Conservation (phyloP, 2,797 vertebrate genomes). For the Acrocephalus scirpaceus region DNA sequence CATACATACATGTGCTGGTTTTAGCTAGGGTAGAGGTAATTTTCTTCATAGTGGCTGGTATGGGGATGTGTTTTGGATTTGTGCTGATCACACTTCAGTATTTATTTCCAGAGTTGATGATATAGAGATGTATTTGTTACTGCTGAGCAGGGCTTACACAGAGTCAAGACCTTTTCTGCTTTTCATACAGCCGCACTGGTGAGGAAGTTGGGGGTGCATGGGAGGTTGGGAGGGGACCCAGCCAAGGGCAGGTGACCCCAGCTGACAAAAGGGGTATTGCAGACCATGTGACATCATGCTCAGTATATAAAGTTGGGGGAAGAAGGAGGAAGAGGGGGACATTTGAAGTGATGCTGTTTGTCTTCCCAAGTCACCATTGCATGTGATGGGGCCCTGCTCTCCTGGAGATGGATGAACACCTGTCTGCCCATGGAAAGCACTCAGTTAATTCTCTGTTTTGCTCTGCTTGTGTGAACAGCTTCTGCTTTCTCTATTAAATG, state of each 20-base stretch:
- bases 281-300: background rate
- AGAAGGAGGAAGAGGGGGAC: background rate
- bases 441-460: background rate
- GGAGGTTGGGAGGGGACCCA: background rate
- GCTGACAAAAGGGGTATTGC: background rate
- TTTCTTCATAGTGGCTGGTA: background rate
- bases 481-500: background rate
- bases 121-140: background rate
- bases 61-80: background rate
- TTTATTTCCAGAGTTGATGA: background rate
- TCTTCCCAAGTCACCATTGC: background rate
- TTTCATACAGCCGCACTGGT: background rate
- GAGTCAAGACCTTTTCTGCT: background rate
- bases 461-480: background rate
- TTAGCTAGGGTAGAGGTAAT: background rate
- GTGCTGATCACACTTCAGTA: background rate
- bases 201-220: background rate
- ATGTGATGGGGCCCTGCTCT: background rate
- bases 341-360: background rate
- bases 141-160: background rate
- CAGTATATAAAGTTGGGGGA: background rate
- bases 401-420: background rate
- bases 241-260: background rate
- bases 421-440: background rate
- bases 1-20: background rate